Evolutionary conservation across 2,888 invertebrate genomes (phyloP).

Genomic region (Ophioninae sp.): DNA sequence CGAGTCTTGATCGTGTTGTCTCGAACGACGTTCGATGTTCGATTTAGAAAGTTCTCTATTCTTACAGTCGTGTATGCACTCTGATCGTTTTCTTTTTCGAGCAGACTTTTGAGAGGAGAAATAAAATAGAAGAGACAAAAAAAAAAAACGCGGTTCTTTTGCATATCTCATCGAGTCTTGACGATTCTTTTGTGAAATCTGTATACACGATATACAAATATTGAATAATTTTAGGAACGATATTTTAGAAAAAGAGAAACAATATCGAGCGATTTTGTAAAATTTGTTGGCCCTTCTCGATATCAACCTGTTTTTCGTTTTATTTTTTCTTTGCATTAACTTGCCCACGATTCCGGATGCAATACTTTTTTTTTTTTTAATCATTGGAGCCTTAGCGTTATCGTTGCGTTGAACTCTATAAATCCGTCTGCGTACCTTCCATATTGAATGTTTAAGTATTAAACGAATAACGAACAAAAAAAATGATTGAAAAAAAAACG

Average conservation of each 20-base stretch:
- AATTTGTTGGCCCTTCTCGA: slow-evolving; percentile 35
- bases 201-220: slow-evolving; percentile 47
- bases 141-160: background rate
- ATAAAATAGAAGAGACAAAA: slow-evolving; percentile 32
- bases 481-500: background rate
- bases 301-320: slow-evolving; percentile 14
- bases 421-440: slow-evolving; percentile 61
- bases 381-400: slow-evolving; percentile 26
- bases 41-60: slow-evolving; percentile 49
- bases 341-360: slow-evolving; percentile 9
- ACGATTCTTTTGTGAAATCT: slow-evolving; percentile 49
- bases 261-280: slow-evolving; percentile 55
- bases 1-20: slow-evolving; percentile 11
- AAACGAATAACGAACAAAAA: slow-evolving; percentile 12
- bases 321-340: slow-evolving; percentile 31
- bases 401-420: slow-evolving; percentile 47
- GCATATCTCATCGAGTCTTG: slow-evolving; percentile 30
- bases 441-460: slow-evolving; percentile 42
- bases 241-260: slow-evolving; percentile 42
- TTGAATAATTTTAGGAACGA: slow-evolving; percentile 51
- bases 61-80: slow-evolving; percentile 44
- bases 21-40: slow-evolving; percentile 36
- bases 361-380: slow-evolving; percentile 13
- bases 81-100: slow-evolving; percentile 17
- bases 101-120: background rate